Evolutionary conservation across 1,140 invertebrate species (phyloP), one percentile per base, ranked within the genome.

Genomic region (Callitettix versicolor): DNA sequence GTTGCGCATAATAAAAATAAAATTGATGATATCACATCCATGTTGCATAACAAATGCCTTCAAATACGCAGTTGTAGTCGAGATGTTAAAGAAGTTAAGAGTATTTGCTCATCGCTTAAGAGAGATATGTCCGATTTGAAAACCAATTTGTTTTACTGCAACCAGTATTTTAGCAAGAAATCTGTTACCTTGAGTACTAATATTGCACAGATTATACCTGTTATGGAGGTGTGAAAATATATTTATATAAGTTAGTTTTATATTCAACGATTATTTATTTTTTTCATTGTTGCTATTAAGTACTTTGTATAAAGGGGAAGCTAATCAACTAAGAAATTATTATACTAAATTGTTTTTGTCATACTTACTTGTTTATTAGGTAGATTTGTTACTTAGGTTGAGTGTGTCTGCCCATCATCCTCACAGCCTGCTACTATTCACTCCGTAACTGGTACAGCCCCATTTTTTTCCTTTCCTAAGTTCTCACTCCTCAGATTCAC

Each of bases 1-100:
- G 18, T 41, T 22, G 15, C 49, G 2, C 38, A 52, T 15, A 52
- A 52, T 33, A 48, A 48, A 33, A 48, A 18, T 26, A 48, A 48
- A 48, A 48, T 48, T 30, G 46, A 48, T 30, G 46, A 48, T 48
- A 18, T 48, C 1, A 15, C 30, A 30, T 48, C 46, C 2, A 48
- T 48, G 46, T 30, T 48, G 20, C 46, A 48, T n/a, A 48, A 48
- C 26, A 48, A 48, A 22, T 30, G 21, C n/a, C 30, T 48, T 15
- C 46, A 48, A 48, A 15, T 48, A 14, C 22, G 30, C 24, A 26
- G 22, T 48, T 48, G 20, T 48, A 14, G 22, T 22, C 22, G 21
- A 14, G 46, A 48, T n/a, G 46, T 48, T 14, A 24, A 33, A 30
- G 46, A 48, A 48, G 30, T 48, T 22, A 48, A 48, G 24, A 22